phyloP scores from a whole-genome alignment of 2,888 invertebrate genomes.

The Dimorphilus gyrociliatus region DNA sequence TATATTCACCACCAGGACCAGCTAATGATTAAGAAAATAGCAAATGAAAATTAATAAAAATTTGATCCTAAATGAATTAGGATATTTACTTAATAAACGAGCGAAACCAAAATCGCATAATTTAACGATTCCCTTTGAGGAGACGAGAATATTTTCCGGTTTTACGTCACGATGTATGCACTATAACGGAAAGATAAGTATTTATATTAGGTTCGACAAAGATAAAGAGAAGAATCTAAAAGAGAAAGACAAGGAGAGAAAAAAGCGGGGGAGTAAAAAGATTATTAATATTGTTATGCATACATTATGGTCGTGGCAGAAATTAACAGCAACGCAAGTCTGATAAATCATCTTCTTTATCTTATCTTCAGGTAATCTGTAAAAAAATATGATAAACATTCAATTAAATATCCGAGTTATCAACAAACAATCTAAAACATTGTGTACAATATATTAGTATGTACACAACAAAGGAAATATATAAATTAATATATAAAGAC shows the following conservation, averaged over 20 bases:
- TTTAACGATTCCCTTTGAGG: conserved; percentile 79
- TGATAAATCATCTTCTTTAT: conserved; percentile 88
- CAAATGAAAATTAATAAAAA: too few relatives aligned
- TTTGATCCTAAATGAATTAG: too few relatives aligned
- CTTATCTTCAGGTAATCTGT: conserved; percentile 57
- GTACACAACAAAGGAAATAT: too few relatives aligned
- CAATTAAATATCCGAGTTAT: too few relatives aligned
- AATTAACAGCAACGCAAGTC: conserved; percentile 79
- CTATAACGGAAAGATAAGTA: too few relatives aligned
- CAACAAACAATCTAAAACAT: too few relatives aligned
- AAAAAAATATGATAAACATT: conserved; percentile 14
- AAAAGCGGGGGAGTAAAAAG: conserved; percentile 1
- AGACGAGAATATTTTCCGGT: conserved; percentile 92
- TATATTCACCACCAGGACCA: conserved; percentile 89
- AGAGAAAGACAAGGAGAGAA: too few relatives aligned
- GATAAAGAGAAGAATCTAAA: too few relatives aligned
- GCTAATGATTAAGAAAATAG: conserved; percentile 43
- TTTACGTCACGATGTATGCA: conserved; percentile 94
- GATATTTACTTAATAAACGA: conserved; percentile 56
- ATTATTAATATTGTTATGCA: conserved; percentile 10
- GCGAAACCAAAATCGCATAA: conserved; percentile 98
- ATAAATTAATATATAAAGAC: too few relatives aligned
- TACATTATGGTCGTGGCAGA: conserved; percentile 81
- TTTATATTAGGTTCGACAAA: too few relatives aligned
- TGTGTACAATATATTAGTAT: too few relatives aligned